These are phyloP conservation scores for Eudemis profundana DNA, from an alignment of 2,888 invertebrate species.

Conservation along the genomic window DNA sequence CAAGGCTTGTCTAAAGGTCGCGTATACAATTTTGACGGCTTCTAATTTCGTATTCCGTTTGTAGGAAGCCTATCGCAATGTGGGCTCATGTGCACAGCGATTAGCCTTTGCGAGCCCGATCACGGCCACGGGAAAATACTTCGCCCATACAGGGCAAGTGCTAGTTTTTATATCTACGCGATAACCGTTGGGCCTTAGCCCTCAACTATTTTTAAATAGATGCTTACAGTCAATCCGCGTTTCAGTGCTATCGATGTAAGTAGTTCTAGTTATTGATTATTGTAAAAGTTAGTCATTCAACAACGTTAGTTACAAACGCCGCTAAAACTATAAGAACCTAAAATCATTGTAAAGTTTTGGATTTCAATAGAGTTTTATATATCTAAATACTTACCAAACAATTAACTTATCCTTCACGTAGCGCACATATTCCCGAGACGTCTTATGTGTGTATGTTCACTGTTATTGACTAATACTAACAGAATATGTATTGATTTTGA, in stretches of 20 bases:
- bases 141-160: slow-evolving; percentile 37
- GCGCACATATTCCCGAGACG: too few relatives aligned
- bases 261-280: too few relatives aligned
- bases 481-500: background rate
- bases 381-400: too few relatives aligned
- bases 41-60: slow-evolving; percentile 60
- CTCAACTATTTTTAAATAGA: slow-evolving; percentile 30
- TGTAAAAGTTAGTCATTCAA: too few relatives aligned
- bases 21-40: slow-evolving; percentile 56
- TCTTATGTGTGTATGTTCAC: too few relatives aligned
- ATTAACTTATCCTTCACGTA: too few relatives aligned
- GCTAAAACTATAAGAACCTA: too few relatives aligned
- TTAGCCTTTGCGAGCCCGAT: slow-evolving; percentile 45
- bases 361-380: too few relatives aligned
- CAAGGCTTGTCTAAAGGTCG: slow-evolving; percentile 61
- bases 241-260: slow-evolving; percentile 9
- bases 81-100: slow-evolving; percentile 44
- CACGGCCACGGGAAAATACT: slow-evolving; percentile 45
- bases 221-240: too few relatives aligned
- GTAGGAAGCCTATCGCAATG: slow-evolving; percentile 49
- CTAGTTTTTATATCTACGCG: slow-evolving; percentile 22
- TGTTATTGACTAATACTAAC: too few relatives aligned
- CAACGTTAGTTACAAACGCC: too few relatives aligned
- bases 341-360: too few relatives aligned
- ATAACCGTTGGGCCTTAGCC: slow-evolving; percentile 26